Evolutionary conservation across 92 coral and sea anemone species (phyloP), one percentile per base, ranked within the genome.

Genomic region (Umimayanthus kanabou): DNA sequence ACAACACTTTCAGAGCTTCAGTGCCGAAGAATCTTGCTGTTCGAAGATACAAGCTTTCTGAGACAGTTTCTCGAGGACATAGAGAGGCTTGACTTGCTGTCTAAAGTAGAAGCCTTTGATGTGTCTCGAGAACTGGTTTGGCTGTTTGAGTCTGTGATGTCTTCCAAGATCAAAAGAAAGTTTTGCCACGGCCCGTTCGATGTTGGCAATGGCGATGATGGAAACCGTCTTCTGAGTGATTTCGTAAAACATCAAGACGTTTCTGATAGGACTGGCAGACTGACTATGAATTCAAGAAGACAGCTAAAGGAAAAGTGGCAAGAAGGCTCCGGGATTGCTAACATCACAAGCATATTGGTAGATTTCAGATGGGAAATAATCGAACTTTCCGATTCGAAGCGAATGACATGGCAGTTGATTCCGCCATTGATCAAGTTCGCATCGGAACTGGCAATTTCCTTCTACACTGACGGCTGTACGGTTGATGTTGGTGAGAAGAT

Each of bases 391-490:
- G 45, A 81, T 49, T 61, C 73, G 74, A 39, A 81, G 74, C 29
- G 55, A 61, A 81, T 64, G 85, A 18, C 85, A 39, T 61, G 73
- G 73, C 29, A n/a, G 2, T 18, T 28, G 29, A 20, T 81, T 9
- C 85, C 85, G 53, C 73, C 73, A 30, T 42, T 81, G 79, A 75
- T 75, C 13, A 75, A 75, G 53, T 75, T 75, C 20, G 79, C 79
- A 10, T 75, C 73, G 20, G 85, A 81, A 81, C 70, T 37, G 50
- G 75, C 85, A 1, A 4, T 81, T 64, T 81, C 85, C 2, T 58
- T 20, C 85, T 64, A 64, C 74, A 15, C 33, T 3, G 22, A 22
- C 55, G 73, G 26, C 29, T 26, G 6, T 28, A 22, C n/a, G 14
- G 73, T 37, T 23, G 57, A 10, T 45, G 80, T 9, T 4, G 15